Percentiles rank a stretch among this genome's conserved stretches.
Conservation (phyloP, 2,888 invertebrate species). For the Sacculina carcini region DNA sequence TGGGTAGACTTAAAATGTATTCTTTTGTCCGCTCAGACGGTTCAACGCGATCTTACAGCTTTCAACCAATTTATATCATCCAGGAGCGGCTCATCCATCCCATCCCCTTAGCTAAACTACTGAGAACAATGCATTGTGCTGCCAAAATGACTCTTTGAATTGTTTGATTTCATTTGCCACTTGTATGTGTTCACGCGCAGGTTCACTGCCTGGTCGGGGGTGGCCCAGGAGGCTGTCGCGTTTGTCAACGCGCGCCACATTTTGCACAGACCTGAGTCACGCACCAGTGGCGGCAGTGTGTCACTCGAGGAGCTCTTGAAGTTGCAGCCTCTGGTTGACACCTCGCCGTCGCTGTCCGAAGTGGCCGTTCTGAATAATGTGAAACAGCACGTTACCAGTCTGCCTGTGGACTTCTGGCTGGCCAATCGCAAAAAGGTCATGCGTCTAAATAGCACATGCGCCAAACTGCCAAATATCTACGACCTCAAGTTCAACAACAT, state of each 20-base stretch:
- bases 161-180: too few relatives aligned
- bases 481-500: conserved; percentile 78
- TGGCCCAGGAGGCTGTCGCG: neutral
- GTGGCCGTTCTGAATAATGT: conserved; percentile 25
- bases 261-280: neutral
- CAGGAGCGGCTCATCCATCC: too few relatives aligned
- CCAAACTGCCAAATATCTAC: conserved; percentile 60
- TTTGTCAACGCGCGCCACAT: neutral
- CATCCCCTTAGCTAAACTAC: too few relatives aligned
- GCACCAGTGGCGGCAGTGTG: neutral
- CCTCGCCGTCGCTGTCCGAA: conserved; percentile 34
- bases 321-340: conserved; percentile 32
- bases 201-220: neutral
- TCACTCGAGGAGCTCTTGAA: conserved; percentile 20
- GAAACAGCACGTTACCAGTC: conserved; percentile 48
- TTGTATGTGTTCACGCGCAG: neutral
- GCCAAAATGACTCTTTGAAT: too few relatives aligned
- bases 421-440: conserved; percentile 47
- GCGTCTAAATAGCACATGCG: conserved; percentile 40
- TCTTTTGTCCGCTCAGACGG: too few relatives aligned
- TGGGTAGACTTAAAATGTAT: too few relatives aligned
- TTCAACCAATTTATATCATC: too few relatives aligned
- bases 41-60: too few relatives aligned
- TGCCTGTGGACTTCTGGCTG: conserved; percentile 64
- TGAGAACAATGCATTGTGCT: too few relatives aligned